A percentile compares a stretch with the other conserved stretches of the same genome.
Conservation (phyloP, 1,140 invertebrate species). For the Halictus rubicundus region DNA sequence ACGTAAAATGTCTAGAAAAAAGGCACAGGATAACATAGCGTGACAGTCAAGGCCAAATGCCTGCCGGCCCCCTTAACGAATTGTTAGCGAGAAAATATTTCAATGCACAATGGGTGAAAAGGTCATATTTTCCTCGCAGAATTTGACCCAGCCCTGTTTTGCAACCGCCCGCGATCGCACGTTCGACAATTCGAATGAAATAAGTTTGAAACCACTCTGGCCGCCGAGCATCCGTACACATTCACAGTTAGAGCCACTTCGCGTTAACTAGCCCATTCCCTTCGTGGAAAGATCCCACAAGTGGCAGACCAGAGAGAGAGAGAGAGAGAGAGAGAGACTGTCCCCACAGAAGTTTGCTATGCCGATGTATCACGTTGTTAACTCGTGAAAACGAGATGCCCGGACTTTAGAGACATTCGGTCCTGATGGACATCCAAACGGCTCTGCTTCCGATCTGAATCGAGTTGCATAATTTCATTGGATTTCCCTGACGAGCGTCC, state of each 20-base stretch:
- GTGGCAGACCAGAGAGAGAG: conserved; percentile 13
- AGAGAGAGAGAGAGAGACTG: not conserved
- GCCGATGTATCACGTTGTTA: not conserved
- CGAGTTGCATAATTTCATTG: not conserved
- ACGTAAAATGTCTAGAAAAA: no score
- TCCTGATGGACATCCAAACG: not conserved
- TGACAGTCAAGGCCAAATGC: no score
- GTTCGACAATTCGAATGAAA: conserved; percentile 16
- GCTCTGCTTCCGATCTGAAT: not conserved
- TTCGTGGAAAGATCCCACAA: conserved; percentile 4
- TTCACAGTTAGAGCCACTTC: conserved; percentile 48
- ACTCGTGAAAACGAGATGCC: not conserved
- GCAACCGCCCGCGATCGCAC: conserved; percentile 16
- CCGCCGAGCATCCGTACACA: conserved; percentile 11
- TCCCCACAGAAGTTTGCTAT: conserved; percentile 27
- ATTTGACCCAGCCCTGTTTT: no score
- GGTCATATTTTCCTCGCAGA: no score
- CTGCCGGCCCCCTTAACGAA: no score
- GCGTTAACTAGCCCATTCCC: conserved; percentile 41
- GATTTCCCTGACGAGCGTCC: not conserved
- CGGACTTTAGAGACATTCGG: not conserved
- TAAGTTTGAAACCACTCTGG: not conserved
- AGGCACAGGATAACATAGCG: no score
- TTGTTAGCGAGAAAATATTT: no score
- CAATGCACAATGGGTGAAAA: no score